Evolutionary conservation across 2,797 vertebrate species (phyloP).

Genomic region (Tympanoctomys barrerae): DNA sequence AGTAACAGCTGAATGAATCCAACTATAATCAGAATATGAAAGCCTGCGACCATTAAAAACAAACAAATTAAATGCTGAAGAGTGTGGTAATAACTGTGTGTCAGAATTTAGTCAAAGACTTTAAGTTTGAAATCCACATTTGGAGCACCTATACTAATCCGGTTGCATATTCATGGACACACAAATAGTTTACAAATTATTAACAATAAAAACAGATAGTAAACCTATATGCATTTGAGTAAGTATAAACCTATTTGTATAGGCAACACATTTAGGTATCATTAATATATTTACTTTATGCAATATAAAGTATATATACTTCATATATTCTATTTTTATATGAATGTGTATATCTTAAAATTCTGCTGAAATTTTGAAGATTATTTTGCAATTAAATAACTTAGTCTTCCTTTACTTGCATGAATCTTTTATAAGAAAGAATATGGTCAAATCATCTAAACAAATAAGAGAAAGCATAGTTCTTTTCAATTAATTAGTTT

Average conservation of each 20-base stretch:
- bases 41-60: background rate
- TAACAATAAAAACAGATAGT: background rate
- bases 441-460: background rate
- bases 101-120: background rate
- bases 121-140: constrained; percentile 7
- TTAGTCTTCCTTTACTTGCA: background rate
- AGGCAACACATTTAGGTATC: background rate
- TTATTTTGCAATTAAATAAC: background rate
- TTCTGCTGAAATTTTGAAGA: background rate
- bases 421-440: background rate
- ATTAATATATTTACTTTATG: background rate
- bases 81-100: background rate
- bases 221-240: background rate
- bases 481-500: background rate
- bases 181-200: constrained; percentile 18
- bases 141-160: background rate
- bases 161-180: background rate
- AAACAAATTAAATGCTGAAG: background rate
- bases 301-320: background rate
- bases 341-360: background rate
- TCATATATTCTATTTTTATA: background rate
- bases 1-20: background rate
- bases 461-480: background rate
- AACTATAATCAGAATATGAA: background rate
- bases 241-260: background rate